Evolutionary conservation across 2,113 vertebrate species (phyloP).

Genomic region (Hystrix cristata): DNA sequence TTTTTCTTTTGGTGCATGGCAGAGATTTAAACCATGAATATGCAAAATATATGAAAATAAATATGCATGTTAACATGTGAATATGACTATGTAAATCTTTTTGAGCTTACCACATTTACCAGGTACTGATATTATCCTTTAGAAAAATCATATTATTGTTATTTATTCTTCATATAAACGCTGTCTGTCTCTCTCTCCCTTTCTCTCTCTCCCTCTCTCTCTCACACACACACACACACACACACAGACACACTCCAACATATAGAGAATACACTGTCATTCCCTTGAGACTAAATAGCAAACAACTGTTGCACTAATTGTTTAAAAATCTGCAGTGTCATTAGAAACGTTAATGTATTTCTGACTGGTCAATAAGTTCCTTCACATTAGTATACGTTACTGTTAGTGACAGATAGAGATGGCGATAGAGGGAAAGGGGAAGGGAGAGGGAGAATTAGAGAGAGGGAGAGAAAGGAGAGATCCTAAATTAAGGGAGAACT

Average conservation of each 20-base stretch:
- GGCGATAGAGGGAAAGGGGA: neutral
- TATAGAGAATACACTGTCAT: neutral
- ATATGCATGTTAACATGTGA: neutral
- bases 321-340: conserved; percentile 2
- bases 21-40: conserved; percentile 49
- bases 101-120: neutral
- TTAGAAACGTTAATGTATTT: conserved; percentile 22
- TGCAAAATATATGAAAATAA: conserved; percentile 44
- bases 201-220: neutral
- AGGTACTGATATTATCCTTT: neutral
- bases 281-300: neutral
- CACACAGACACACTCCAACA: too few relatives aligned
- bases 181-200: neutral
- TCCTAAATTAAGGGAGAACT: neutral
- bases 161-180: neutral
- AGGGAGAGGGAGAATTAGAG: too few relatives aligned
- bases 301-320: neutral
- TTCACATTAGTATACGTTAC: neutral
- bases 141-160: conserved; percentile 16
- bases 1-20: conserved; percentile 27
- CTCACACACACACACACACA: neutral
- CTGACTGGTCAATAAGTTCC: neutral
- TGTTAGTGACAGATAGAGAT: neutral
- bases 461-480: neutral
- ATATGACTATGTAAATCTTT: conserved; percentile 27